Evolutionary conservation across 92 coral and sea anemone genomes (phyloP).

Genomic region (Zoanthus solanderi): DNA sequence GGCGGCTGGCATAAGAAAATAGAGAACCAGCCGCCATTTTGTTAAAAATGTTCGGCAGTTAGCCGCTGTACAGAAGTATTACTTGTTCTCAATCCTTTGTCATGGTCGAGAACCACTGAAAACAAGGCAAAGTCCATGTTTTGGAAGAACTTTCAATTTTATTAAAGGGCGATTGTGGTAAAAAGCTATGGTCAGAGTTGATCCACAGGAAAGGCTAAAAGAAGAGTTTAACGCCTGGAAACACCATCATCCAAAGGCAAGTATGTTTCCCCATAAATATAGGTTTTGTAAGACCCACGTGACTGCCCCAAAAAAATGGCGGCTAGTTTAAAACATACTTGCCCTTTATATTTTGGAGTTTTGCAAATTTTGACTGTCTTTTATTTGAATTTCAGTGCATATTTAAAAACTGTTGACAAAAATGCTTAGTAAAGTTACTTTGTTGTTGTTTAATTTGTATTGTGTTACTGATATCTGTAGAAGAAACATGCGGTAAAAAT

Average conservation of each 20-base stretch:
- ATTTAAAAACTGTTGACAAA: too few species aligned
- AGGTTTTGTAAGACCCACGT: not conserved
- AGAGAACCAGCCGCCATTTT: constrained; percentile 76
- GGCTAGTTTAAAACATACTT: too few species aligned
- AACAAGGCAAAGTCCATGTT: too few species aligned
- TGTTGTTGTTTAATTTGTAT: too few species aligned
- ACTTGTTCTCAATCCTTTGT: not conserved
- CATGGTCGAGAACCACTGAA: not conserved
- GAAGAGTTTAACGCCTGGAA: constrained; percentile 95
- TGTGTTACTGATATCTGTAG: too few species aligned
- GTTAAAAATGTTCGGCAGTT: not conserved
- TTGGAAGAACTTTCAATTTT: not conserved
- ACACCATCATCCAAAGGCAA: constrained; percentile 78
- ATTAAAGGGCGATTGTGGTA: not conserved
- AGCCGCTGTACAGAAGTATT: constrained; percentile 49
- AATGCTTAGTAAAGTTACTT: too few species aligned
- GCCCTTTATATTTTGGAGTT: too few species aligned
- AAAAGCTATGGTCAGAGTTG: constrained; percentile 55
- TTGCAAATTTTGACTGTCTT: too few species aligned
- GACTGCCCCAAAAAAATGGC: too few species aligned
- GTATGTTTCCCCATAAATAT: not conserved
- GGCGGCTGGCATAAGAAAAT: constrained; percentile 62
- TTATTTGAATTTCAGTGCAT: too few species aligned
- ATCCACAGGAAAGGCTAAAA: constrained; percentile 77
- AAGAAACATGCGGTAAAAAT: too few species aligned